phyloP scores from a whole-genome alignment of 2,888 invertebrate species.

The Eupithecia insigniata region DNA sequence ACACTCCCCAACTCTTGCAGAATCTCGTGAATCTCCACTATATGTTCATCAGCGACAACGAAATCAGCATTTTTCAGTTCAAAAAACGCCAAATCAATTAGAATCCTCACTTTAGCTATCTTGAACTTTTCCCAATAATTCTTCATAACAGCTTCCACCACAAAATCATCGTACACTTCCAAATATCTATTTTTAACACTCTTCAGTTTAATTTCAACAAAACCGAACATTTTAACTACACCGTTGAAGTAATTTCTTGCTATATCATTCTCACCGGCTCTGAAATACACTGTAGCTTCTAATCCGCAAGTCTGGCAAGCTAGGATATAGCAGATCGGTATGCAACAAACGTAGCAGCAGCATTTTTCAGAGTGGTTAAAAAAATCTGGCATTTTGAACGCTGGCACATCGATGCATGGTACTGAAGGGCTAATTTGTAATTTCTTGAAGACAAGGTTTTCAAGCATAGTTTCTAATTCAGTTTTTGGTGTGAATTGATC shows the following conservation, averaged over 20 bases:
- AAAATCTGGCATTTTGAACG: slow-evolving; percentile 59
- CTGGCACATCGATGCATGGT: slow-evolving; percentile 49
- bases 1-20: slow-evolving; percentile 47
- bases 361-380: slow-evolving; percentile 58
- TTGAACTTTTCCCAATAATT: slow-evolving; percentile 49
- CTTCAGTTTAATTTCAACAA: slow-evolving; percentile 54
- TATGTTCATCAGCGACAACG: slow-evolving; percentile 57
- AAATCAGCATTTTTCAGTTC: slow-evolving; percentile 57
- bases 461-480: slow-evolving; percentile 67
- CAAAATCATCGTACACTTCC: slow-evolving; percentile 49
- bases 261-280: slow-evolving; percentile 61
- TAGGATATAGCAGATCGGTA: slow-evolving; percentile 52
- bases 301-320: slow-evolving; percentile 53
- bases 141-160: slow-evolving; percentile 52
- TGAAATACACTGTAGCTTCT: slow-evolving; percentile 66
- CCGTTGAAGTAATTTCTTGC: slow-evolving; percentile 70
- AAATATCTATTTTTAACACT: slow-evolving; percentile 37
- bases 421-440: slow-evolving; percentile 58
- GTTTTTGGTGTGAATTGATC: slow-evolving; percentile 48
- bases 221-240: slow-evolving; percentile 47
- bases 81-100: slow-evolving; percentile 65
- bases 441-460: slow-evolving; percentile 54
- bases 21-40: slow-evolving; percentile 65
- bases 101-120: slow-evolving; percentile 53
- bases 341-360: slow-evolving; percentile 60